Base-by-base conservation (phyloP, 1,140 invertebrate species). In the Caenorhabditis remanei region DNA sequence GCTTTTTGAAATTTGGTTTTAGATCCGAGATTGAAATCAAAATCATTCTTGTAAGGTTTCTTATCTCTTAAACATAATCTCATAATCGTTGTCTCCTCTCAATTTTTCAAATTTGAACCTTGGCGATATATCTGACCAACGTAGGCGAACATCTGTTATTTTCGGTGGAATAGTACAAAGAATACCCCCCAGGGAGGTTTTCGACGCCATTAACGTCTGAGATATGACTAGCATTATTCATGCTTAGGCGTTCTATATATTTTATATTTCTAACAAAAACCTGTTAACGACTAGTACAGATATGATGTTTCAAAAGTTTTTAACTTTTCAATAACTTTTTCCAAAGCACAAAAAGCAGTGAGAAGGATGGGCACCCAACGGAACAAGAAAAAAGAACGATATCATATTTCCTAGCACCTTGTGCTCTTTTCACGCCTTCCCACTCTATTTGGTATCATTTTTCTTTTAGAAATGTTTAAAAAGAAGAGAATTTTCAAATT, bases 391-490 rank as follows among this genome's bases (percentile, higher is more conserved):
- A 32, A 79, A 79, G 67, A 79, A 50, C 71, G 21, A 79, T 79
- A 79, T 79, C 71, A 79, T 79, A 79, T 79, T 79, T 50, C 71
- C 41, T 79, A 53, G 71, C 71, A 50, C 71, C 71, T 79, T 50
- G 46, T 79, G 71, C 46, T 50, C n/a, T 79, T 79, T 79, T 79
- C 71, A 79, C 71, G 71, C 71, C 71, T 79, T 79, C 71, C 46
- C 71, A 79, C 71, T 79, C 71, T 50, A 79, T 79, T 79, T 79
- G 46, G 71, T 79, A 79, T 79, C 71, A 79, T 24, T 79, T 79
- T 79, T 50, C 71, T 14, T n/a, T 32, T 40, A 3, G 0, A 65
- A 32, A 8, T 46, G 48, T 46, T 58, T 3, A n/a, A 58, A 48
- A 71, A 46, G 5, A 19, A 4, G 41, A 13, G n/a, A 46, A n/a